These are phyloP conservation scores for Cuniculus paca DNA, from an alignment of 2,797 vertebrate species.

Conservation along the genomic window DNA sequence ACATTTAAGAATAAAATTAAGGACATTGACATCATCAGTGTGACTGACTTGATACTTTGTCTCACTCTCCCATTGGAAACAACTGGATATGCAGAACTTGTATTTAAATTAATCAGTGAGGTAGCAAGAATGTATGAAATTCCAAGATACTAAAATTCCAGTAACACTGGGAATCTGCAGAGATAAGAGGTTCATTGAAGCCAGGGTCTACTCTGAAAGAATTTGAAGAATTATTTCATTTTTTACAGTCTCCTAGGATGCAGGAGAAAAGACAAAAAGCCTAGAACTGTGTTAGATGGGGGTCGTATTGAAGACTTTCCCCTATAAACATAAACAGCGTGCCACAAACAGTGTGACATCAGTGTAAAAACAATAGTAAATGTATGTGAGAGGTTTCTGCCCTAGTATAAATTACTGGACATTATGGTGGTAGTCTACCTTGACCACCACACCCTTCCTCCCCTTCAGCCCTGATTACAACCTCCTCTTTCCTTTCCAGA, in stretches of 20 bases:
- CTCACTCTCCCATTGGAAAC: not conserved
- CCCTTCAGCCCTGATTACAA: no score
- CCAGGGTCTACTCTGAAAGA: not conserved
- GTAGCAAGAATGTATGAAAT: not conserved
- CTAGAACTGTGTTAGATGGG: not conserved
- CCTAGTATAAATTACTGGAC: no score
- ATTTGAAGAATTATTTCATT: not conserved
- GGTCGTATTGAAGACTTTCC: not conserved
- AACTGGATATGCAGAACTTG: not conserved
- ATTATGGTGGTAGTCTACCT: no score
- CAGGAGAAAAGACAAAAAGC: not conserved
- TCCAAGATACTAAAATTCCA: not conserved
- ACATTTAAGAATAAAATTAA: constrained; percentile 13
- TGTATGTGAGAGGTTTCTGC: no score
- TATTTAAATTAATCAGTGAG: not conserved
- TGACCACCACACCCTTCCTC: no score
- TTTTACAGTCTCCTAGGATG: not conserved
- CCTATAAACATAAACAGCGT: not conserved
- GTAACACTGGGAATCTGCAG: constrained; percentile 18
- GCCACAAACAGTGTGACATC: not conserved
- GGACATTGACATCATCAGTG: not conserved
- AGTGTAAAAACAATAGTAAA: not conserved
- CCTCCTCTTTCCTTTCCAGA: no score
- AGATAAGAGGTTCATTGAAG: not conserved
- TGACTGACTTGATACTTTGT: not conserved